Conservation (phyloP, 23 tunicate species). For the Phallusia fumigata region DNA sequence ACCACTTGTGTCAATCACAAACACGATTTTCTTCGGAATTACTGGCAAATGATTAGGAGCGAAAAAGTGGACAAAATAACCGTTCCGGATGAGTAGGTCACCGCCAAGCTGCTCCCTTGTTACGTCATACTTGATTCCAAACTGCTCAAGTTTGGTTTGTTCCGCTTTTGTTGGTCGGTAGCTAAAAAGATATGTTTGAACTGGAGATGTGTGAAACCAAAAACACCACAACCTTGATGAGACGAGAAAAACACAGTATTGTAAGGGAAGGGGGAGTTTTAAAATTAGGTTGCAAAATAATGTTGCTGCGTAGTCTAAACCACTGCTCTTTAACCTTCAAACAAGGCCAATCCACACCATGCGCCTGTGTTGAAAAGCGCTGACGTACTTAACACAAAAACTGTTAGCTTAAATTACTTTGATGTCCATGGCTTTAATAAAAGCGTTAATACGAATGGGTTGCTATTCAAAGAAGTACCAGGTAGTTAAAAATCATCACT, state of each 20-base stretch:
- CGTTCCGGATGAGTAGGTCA: constrained; percentile 31
- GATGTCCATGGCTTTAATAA: too few species aligned
- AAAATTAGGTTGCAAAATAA: too few species aligned
- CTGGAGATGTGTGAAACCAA: not conserved
- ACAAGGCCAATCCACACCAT: too few species aligned
- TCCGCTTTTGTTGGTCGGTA: constrained; percentile 44
- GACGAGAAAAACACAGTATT: too few species aligned
- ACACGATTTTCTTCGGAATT: constrained; percentile 49
- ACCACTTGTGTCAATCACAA: constrained; percentile 54
- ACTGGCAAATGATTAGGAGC: constrained; percentile 43
- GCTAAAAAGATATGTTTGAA: constrained; percentile 26
- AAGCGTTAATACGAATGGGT: too few species aligned
- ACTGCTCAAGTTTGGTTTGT: constrained; percentile 25
- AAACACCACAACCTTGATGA: not conserved
- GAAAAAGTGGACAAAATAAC: constrained; percentile 59
- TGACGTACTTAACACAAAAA: too few species aligned
- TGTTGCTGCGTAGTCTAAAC: too few species aligned
- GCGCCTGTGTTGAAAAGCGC: too few species aligned
- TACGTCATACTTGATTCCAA: constrained; percentile 43
- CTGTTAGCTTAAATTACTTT: too few species aligned
- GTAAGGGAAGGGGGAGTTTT: not conserved
- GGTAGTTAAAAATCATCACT: not conserved
- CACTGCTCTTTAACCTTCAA: too few species aligned
- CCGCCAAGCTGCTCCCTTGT: constrained; percentile 52
- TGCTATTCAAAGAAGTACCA: too few species aligned